Percentiles rank a stretch among this genome's conserved stretches.
Conservation (phyloP, 2,113 vertebrate genomes). For the Labrus mixtus region DNA sequence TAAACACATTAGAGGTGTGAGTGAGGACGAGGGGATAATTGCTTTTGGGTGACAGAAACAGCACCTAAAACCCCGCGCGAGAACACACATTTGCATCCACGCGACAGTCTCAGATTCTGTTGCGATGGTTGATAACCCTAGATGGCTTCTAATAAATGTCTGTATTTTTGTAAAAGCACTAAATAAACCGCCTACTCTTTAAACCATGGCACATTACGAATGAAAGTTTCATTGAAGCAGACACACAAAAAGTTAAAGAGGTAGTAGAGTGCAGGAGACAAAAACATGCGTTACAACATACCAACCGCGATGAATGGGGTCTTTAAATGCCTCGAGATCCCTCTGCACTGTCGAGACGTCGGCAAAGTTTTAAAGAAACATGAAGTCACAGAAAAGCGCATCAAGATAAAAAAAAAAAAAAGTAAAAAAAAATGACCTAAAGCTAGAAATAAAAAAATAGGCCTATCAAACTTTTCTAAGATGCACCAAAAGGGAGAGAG, state of each 20-base stretch:
- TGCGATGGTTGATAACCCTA: too few species aligned
- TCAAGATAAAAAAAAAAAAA: accelerated
- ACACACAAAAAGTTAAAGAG: too few species aligned
- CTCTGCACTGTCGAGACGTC: background rate
- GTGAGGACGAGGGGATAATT: slow-evolving; percentile 51
- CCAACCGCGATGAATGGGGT: slow-evolving; percentile 25
- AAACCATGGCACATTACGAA: too few species aligned
- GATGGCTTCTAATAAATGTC: too few species aligned
- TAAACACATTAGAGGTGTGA: slow-evolving; percentile 20
- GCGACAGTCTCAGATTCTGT: background rate
- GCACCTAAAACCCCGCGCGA: slow-evolving; percentile 59
- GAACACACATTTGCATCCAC: slow-evolving; percentile 56
- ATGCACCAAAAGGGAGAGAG: background rate
- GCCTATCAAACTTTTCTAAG: background rate
- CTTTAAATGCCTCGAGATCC: slow-evolving; percentile 26
- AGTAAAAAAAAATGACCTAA: background rate
- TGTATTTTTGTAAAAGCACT: too few species aligned
- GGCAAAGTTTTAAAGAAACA: background rate
- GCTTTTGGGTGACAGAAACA: slow-evolving; percentile 55
- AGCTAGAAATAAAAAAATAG: too few species aligned
- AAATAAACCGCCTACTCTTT: too few species aligned
- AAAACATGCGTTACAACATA: slow-evolving; percentile 31
- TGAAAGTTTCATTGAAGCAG: too few species aligned
- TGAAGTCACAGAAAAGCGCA: background rate
- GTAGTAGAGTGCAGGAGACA: background rate